Conservation (phyloP, 2,888 invertebrate species). For the Opisthograptis luteolata region DNA sequence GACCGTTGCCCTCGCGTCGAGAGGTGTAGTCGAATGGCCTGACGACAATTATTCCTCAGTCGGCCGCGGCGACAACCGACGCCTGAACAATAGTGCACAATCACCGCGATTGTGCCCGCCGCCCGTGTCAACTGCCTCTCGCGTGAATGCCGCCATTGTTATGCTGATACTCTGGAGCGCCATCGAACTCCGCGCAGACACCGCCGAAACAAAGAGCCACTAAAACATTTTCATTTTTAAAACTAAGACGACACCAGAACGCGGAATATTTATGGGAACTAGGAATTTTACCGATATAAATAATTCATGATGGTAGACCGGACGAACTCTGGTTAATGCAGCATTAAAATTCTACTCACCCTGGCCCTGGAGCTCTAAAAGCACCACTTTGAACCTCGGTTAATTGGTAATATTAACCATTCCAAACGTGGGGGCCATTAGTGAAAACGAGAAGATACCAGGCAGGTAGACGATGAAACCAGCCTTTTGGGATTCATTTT, state of each 20-base stretch:
- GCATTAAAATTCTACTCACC: slow-evolving; percentile 72
- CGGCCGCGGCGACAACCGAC: slow-evolving; percentile 50
- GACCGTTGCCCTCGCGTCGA: slow-evolving; percentile 39
- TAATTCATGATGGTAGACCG: slow-evolving; percentile 66
- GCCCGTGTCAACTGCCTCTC: slow-evolving; percentile 74
- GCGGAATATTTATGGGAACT: slow-evolving; percentile 48
- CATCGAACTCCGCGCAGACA: slow-evolving; percentile 44
- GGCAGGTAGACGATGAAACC: slow-evolving; percentile 75
- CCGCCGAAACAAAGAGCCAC: slow-evolving; percentile 68
- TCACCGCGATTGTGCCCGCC: slow-evolving; percentile 64
- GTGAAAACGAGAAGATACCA: slow-evolving; percentile 66
- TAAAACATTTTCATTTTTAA: slow-evolving; percentile 66
- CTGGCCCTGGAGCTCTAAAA: slow-evolving; percentile 62
- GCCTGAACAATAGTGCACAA: slow-evolving; percentile 76
- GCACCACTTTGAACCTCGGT: slow-evolving; percentile 65
- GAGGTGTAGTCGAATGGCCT: slow-evolving; percentile 51
- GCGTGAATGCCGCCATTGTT: slow-evolving; percentile 72
- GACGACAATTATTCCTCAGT: slow-evolving; percentile 59
- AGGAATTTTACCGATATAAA: slow-evolving; percentile 62
- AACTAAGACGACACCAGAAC: slow-evolving; percentile 48
- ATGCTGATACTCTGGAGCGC: slow-evolving; percentile 69
- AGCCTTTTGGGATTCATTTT: slow-evolving; percentile 62
- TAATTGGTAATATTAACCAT: slow-evolving; percentile 78
- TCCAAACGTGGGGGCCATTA: slow-evolving; percentile 68
- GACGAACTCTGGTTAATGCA: slow-evolving; percentile 53